A percentile compares a stretch with the other conserved stretches of the same genome.
These are phyloP conservation scores for Cheiracanthium punctorium DNA, from an alignment of 2,888 invertebrate species.

Conservation along the genomic window DNA sequence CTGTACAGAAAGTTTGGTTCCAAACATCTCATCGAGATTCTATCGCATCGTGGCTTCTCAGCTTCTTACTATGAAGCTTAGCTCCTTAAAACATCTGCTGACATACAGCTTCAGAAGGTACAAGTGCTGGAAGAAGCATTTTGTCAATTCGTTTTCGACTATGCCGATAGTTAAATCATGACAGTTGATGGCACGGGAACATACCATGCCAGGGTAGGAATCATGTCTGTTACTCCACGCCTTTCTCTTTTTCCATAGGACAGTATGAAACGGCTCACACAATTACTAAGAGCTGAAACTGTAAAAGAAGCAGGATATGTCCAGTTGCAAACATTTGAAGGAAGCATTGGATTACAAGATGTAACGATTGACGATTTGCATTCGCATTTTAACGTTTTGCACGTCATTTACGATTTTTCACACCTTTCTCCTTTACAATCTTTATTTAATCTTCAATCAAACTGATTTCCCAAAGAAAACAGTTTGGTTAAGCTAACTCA, in stretches of 20 bases:
- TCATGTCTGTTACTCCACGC: slow-evolving; percentile 1
- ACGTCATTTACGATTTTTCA: no score
- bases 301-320: background rate
- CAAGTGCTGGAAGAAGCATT: background rate
- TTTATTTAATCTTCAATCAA: no score
- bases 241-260: background rate
- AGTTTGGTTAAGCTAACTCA: no score
- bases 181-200: slow-evolving; percentile 4
- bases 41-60: background rate
- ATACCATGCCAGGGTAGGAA: slow-evolving; percentile 14
- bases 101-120: background rate
- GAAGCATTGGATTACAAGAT: no score
- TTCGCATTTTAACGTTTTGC: no score
- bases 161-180: background rate
- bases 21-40: no score
- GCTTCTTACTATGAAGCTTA: background rate
- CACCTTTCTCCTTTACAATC: no score
- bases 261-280: background rate
- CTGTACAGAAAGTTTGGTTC: no score
- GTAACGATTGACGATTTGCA: no score
- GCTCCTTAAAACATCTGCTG: background rate
- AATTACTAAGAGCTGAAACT: slow-evolving; percentile 14
- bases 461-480: no score
- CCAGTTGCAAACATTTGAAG: no score
- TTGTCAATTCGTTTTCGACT: slow-evolving; percentile 7